Conservation (phyloP, 2,113 vertebrate species). For the Saccopteryx leptura region DNA sequence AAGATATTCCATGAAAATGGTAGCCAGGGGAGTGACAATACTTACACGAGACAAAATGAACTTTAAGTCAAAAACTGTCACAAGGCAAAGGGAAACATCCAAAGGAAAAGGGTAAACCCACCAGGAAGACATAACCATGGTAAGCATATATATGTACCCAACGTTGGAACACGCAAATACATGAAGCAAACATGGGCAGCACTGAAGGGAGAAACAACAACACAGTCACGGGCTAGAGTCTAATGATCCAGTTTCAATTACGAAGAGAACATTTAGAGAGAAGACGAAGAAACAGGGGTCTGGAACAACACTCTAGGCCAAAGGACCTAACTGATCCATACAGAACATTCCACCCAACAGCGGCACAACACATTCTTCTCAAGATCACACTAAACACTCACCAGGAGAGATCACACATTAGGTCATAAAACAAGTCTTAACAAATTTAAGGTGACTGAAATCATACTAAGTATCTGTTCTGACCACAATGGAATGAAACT, state of each 20-base stretch:
- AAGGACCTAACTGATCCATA: neutral
- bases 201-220: neutral
- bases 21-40: neutral
- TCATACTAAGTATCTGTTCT: neutral
- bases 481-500: too few species aligned
- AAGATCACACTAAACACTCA: neutral
- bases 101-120: neutral
- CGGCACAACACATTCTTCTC: neutral
- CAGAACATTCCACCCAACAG: neutral
- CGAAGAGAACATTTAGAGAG: neutral
- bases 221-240: neutral
- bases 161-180: neutral
- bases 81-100: conserved; percentile 3
- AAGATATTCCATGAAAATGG: neutral
- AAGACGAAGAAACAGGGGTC: neutral
- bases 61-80: neutral
- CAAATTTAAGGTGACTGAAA: neutral
- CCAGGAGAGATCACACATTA: neutral
- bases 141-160: neutral
- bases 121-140: neutral
- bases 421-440: neutral
- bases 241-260: neutral
- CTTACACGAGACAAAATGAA: neutral
- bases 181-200: neutral
- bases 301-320: neutral